Percentiles rank a stretch among this genome's conserved stretches.
phyloP scores from a whole-genome alignment of 2,797 vertebrate genomes.

The Microtus californicus region DNA sequence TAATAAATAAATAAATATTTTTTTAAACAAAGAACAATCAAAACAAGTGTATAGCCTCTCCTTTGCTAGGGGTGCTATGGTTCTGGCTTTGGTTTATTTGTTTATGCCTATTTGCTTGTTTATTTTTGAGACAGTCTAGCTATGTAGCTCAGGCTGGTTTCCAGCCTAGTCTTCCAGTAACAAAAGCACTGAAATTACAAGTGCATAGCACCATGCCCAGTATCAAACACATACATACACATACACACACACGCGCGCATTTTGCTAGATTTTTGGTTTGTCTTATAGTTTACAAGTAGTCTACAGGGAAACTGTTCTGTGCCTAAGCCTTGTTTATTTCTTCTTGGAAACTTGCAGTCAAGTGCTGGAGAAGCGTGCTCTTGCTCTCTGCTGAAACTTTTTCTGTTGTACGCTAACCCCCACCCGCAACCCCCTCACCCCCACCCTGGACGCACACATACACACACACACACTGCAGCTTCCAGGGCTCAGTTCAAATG shows the following conservation, averaged over 20 bases:
- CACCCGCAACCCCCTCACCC: neutral
- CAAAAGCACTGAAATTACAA: neutral
- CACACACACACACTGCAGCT: neutral
- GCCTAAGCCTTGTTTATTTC: neutral
- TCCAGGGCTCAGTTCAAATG: neutral
- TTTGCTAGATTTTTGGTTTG: neutral
- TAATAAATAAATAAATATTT: no score
- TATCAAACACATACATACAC: no score
- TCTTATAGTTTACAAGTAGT: neutral
- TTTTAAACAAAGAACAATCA: slow-evolving; percentile 2
- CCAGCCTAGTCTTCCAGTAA: neutral
- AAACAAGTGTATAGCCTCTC: neutral
- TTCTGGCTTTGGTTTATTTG: neutral
- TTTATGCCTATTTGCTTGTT: neutral
- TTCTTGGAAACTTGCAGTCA: neutral
- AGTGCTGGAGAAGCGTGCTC: neutral
- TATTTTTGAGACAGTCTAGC: neutral
- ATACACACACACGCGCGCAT: no score
- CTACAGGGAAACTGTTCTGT: neutral
- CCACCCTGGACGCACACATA: neutral
- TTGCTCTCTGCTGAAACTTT: neutral
- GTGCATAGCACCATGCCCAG: neutral
- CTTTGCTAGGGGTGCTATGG: neutral
- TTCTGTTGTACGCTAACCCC: neutral
- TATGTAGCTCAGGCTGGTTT: neutral